Evolutionary conservation across 2,797 vertebrate species (phyloP).

Genomic region (Strix occidentalis): DNA sequence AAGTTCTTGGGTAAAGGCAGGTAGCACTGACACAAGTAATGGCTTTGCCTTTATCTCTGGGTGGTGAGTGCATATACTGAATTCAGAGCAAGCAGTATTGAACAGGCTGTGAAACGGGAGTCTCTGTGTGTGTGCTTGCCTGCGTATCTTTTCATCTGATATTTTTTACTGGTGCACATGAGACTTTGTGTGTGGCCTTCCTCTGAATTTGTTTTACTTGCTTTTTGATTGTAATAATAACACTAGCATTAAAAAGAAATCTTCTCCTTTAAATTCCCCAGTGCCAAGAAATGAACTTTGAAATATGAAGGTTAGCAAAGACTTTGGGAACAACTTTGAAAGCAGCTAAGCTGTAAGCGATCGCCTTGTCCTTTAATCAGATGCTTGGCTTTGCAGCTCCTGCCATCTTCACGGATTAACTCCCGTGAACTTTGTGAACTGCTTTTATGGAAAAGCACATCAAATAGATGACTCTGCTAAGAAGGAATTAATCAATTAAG

Average conservation of each 20-base stretch:
- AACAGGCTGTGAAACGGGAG: not conserved
- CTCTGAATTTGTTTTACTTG: not conserved
- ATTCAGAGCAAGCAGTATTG: not conserved
- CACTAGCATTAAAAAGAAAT: not conserved
- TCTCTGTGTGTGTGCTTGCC: not conserved
- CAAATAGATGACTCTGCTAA: conserved; percentile 62
- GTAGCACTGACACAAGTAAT: not conserved
- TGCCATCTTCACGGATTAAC: conserved; percentile 69
- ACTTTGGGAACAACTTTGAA: conserved; percentile 59
- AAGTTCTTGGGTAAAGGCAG: not conserved
- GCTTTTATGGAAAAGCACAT: conserved; percentile 66
- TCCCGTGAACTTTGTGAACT: conserved; percentile 63
- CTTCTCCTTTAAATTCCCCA: conserved; percentile 52
- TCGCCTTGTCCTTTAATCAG: conserved; percentile 63
- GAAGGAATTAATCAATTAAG: conserved; percentile 75
- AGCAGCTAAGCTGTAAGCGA: conserved; percentile 48
- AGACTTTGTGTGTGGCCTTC: not conserved
- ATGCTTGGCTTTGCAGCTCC: conserved; percentile 60
- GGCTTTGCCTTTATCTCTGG: not conserved
- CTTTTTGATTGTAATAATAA: conserved; percentile 23
- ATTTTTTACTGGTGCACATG: accelerated
- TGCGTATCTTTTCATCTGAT: not conserved
- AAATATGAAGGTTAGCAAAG: conserved; percentile 61
- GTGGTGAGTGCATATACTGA: not conserved
- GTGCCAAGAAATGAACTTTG: conserved; percentile 28